phyloP scores from a whole-genome alignment of 92 coral and sea anemone species.

The Palythoa grandiflora region DNA sequence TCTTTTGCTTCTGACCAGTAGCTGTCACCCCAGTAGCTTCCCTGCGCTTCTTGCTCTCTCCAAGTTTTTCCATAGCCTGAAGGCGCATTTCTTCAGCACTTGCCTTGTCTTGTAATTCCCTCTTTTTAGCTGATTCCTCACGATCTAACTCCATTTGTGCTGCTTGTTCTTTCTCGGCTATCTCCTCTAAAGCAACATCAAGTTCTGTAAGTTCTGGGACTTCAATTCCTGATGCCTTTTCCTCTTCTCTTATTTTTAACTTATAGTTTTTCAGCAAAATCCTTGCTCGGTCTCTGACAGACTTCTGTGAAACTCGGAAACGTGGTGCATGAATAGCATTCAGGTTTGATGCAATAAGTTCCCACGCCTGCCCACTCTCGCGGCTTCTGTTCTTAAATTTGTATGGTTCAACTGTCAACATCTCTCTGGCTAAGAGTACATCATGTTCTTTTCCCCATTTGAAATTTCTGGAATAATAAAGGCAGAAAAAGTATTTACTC shows the following conservation, averaged over 20 bases:
- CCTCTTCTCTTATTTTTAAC: slow-evolving; percentile 20
- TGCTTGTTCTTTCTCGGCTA: slow-evolving; percentile 6
- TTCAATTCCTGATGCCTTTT: slow-evolving; percentile 13
- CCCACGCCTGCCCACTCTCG: slow-evolving; percentile 1
- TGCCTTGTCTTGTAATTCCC: slow-evolving; percentile 16
- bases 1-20: background rate
- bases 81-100: slow-evolving; percentile 31
- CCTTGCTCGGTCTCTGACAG: slow-evolving; percentile 2
- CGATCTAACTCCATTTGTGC: background rate
- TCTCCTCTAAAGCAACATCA: slow-evolving; percentile 28
- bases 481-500: background rate
- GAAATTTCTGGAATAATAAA: background rate
- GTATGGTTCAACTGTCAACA: background rate
- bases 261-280: slow-evolving; percentile 7
- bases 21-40: background rate
- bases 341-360: background rate
- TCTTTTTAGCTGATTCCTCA: slow-evolving; percentile 6
- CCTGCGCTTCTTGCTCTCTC: background rate
- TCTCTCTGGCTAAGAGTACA: background rate
- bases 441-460: background rate
- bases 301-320: background rate
- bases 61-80: slow-evolving; percentile 17
- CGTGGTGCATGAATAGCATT: background rate
- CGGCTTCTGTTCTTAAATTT: background rate
- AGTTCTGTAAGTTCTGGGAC: slow-evolving; percentile 30